Evolutionary conservation across 1,140 invertebrate genomes (phyloP).

Genomic region (Berghia stephanieae): DNA sequence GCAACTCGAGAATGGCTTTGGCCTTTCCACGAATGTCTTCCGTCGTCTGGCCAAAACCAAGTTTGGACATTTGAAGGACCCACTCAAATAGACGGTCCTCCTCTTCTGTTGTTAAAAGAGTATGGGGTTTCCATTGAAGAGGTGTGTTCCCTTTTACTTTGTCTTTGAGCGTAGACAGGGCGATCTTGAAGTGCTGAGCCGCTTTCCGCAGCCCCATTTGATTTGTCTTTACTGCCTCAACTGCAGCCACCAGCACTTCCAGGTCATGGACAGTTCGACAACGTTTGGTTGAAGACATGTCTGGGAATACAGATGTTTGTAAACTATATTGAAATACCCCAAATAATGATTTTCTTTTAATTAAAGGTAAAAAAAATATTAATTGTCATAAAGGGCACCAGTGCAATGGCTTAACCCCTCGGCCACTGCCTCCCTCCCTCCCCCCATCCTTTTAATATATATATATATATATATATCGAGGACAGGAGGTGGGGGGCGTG

Average conservation of each 20-base stretch:
- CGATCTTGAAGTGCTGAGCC: background rate
- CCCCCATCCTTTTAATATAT: too few species aligned
- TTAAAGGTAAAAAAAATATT: too few species aligned
- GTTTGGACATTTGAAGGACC: slow-evolving; percentile 26
- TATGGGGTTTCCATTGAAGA: background rate
- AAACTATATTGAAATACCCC: too few species aligned
- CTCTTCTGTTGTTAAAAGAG: background rate
- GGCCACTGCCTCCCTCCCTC: too few species aligned
- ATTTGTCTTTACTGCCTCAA: background rate
- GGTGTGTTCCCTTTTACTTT: background rate
- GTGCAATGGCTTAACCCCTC: too few species aligned
- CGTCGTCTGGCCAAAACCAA: slow-evolving; percentile 32
- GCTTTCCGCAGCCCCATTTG: background rate
- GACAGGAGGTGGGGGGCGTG: too few species aligned
- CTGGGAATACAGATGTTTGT: too few species aligned
- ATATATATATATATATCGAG: too few species aligned
- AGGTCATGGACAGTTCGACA: too few species aligned
- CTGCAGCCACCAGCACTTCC: background rate
- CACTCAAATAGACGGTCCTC: slow-evolving; percentile 28
- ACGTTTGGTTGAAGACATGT: too few species aligned
- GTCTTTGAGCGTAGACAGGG: background rate
- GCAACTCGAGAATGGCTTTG: slow-evolving; percentile 28
- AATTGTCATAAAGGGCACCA: too few species aligned
- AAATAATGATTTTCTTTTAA: too few species aligned
- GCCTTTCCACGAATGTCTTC: slow-evolving; percentile 12